These are phyloP conservation scores for Paramormyrops hopkinsi DNA, from an alignment of 2,797 vertebrate genomes.

Conservation along the genomic window DNA sequence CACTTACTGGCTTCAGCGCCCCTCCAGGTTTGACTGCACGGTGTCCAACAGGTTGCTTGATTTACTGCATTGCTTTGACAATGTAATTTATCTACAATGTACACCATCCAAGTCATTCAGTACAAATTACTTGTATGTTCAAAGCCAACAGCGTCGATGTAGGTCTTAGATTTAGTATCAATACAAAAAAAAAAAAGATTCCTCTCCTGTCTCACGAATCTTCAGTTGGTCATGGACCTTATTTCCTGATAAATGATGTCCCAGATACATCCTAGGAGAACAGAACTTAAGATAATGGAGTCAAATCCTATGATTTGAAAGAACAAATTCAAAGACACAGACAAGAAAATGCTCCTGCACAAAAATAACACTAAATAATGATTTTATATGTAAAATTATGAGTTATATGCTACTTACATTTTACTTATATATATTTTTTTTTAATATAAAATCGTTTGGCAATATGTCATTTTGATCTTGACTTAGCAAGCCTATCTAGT, in stretches of 20 bases:
- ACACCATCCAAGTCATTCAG: neutral
- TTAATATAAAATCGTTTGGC: neutral
- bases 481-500: neutral
- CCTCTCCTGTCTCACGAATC: neutral
- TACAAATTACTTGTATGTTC: neutral
- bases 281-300: neutral
- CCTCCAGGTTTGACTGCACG: neutral
- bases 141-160: neutral
- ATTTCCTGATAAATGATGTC: neutral
- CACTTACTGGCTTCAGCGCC: neutral
- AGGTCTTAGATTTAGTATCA: neutral
- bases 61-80: neutral
- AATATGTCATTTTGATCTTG: neutral
- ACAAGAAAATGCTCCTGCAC: neutral
- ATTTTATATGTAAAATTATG: neutral
- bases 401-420: neutral
- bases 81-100: neutral
- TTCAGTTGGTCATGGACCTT: neutral
- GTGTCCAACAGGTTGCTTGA: neutral
- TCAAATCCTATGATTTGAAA: neutral
- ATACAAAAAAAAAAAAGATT: neutral
- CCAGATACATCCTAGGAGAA: neutral
- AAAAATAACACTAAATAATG: neutral
- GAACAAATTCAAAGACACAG: neutral
- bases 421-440: neutral